Evolutionary conservation across 2,888 invertebrate species (phyloP), one percentile per base, ranked within the genome.

Genomic region (Gryllus longicercus): DNA sequence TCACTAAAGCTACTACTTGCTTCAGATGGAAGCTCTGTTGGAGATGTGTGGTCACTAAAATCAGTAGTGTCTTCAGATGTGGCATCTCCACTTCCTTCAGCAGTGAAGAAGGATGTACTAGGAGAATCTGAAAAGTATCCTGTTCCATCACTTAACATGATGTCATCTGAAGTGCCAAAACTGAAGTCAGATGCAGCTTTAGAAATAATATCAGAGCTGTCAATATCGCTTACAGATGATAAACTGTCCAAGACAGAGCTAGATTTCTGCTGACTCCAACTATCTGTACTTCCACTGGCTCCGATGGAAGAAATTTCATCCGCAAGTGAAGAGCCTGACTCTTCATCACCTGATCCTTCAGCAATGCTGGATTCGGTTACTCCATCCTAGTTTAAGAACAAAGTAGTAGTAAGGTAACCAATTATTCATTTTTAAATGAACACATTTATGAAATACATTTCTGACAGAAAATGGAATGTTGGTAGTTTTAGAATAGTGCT

Each of bases 141-240:
- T 25, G 89, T 86, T n/a, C 88, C 86, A 82, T 90, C 90, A 83
- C 89, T 89, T 12, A 89, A 82, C 90, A 90, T 90, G 1, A 89
- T 82, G 75, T 90, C 89, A 74, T 89, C 89, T 14, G 63, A 25
- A 25, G 80, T 85, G 18, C 86, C 85, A 2, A 88, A 85, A 2
- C 88, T 84, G 5, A 87, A 85, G 81, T 87, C 86, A 14, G 86
- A 84, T 11, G 85, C 82, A 11, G 85, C 83, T 4, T 50, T 21
- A 11, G n/a, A 16, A 50, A n/a, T 50, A 38, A 21, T 49, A 25
- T 18, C 75, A 21, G 76, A 49, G 18, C 16, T n/a, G 11, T 79
- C 79, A 18, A 25, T 74, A 75, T 75, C 75, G 21, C 75, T 75
- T 23, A 75, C 75, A 21, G 75, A n/a, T 14, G 75, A 75, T 21